Conservation (phyloP, 2,888 invertebrate species). For the Abscondita cerata region DNA sequence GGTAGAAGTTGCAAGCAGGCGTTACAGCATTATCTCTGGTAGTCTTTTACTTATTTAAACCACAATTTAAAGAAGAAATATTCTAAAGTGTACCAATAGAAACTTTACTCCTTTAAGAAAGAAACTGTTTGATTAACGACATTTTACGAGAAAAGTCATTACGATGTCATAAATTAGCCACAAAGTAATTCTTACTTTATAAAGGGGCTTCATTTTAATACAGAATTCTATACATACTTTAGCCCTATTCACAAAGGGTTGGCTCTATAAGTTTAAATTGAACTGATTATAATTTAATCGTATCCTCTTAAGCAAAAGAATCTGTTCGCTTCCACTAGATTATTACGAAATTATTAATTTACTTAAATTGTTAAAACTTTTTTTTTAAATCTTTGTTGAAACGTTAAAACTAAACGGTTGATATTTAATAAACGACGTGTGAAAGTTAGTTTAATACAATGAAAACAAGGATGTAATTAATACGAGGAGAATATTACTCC, state of each 20-base stretch:
- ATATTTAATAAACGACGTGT: too few species aligned
- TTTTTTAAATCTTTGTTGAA: too few species aligned
- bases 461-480: too few species aligned
- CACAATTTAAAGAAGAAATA: slow-evolving; percentile 38
- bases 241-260: slow-evolving; percentile 18
- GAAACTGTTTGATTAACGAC: slow-evolving; percentile 53
- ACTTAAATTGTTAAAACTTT: not conserved
- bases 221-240: slow-evolving; percentile 28
- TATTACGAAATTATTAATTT: slow-evolving; percentile 4
- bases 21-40: slow-evolving; percentile 30
- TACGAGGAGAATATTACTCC: too few species aligned
- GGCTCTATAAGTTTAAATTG: slow-evolving; percentile 25
- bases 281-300: slow-evolving; percentile 25
- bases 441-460: too few species aligned
- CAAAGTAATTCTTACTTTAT: slow-evolving; percentile 44
- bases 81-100: slow-evolving; percentile 45
- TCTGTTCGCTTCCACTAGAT: not conserved
- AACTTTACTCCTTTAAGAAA: slow-evolving; percentile 47
- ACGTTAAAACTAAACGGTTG: too few species aligned
- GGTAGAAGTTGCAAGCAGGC: slow-evolving; percentile 30
- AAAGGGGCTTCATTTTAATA: slow-evolving; percentile 28
- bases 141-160: slow-evolving; percentile 50
- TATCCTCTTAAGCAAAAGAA: slow-evolving; percentile 14
- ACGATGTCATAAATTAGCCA: slow-evolving; percentile 54
- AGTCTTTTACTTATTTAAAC: slow-evolving; percentile 44